Base-by-base conservation (phyloP, 2,888 invertebrate genomes). In the Quadroppia sp. region DNA sequence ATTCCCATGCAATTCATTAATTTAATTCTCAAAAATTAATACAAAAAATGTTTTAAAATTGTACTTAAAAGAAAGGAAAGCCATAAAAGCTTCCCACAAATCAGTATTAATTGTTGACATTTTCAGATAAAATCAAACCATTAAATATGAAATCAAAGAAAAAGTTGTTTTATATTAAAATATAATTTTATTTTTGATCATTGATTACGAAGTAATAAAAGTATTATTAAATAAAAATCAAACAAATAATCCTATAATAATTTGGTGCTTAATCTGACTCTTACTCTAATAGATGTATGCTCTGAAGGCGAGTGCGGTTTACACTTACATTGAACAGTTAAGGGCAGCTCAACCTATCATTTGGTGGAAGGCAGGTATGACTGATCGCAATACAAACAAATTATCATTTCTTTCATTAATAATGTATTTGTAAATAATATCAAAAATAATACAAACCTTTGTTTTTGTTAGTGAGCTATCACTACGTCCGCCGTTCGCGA, bases 361-460 rank as follows among this genome's bases (percentile, higher is more conserved):
- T 64, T 92, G 91, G 91, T 92, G 91, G 91, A 90, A 90, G 81
- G 90, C 90, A 61, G 74, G 74, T 74, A 74, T 64, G 36, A 6
- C 13, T 30, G 15, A 4, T 30, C 4, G 13, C n/a, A n/a, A n/a
- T 6, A n/a, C 9, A 53, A 20, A 53, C 30, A 64, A n/a, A 70
- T 45, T 42, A 42, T 2, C n/a, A 23, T 45, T 69, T 48, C 25
- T n/a, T n/a, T n/a, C n/a, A n/a, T n/a, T n/a, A 11, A 25, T 25
- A n/a, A 48, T 23, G 13, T n/a, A 17, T 28, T 32, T 36, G 45
- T 30, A 20, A 59, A 59, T 59, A n/a, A 28, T 42, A 45, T 69
- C 17, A 45, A 45, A 45, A 45, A 45, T 45, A 45, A 7, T 36
- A 7, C 36, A 36, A 36, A 36, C 4, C 9, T 9, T 36, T 9